These are phyloP conservation scores for Latrodectus elegans DNA, from an alignment of 2,888 invertebrate species.

Conservation along the genomic window DNA sequence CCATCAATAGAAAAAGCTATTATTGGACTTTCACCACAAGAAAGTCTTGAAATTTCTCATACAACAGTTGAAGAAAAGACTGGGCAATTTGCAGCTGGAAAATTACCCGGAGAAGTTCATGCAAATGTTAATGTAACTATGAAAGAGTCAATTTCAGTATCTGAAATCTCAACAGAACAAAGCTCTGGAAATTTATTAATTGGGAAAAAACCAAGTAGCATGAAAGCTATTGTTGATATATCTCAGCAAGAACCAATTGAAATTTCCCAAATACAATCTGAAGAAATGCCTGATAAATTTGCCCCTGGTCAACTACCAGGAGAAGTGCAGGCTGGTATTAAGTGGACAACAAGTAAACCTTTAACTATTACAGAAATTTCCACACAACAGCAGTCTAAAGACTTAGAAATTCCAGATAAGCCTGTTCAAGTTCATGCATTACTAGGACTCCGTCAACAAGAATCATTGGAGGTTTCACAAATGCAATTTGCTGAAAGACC, in stretches of 20 bases:
- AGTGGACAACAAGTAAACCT: constrained; percentile 66
- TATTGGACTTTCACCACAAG: constrained; percentile 49
- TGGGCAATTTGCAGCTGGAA: constrained; percentile 61
- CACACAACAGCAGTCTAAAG: constrained; percentile 36
- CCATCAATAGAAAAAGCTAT: constrained; percentile 43
- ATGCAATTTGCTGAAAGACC: constrained; percentile 56
- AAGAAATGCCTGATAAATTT: constrained; percentile 67
- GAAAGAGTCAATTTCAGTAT: constrained; percentile 61
- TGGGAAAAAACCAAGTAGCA: constrained; percentile 43
- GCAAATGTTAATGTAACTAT: constrained; percentile 60
- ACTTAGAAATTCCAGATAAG: constrained; percentile 51
- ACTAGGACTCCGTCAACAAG: constrained; percentile 55
- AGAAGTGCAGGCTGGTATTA: constrained; percentile 72
- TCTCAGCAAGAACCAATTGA: constrained; percentile 58
- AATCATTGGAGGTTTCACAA: constrained; percentile 68
- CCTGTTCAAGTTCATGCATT: constrained; percentile 65
- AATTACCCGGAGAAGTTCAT: constrained; percentile 67
- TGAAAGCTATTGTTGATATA: constrained; percentile 57
- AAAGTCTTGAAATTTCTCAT: constrained; percentile 58
- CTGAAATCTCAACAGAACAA: constrained; percentile 59
- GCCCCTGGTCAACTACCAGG: constrained; percentile 73
- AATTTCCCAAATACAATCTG: constrained; percentile 49
- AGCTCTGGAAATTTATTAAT: constrained; percentile 37
- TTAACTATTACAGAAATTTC: constrained; percentile 64
- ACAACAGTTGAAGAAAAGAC: constrained; percentile 63